These are phyloP conservation scores for Clarias fuscus DNA, from an alignment of 2,797 vertebrate species.

Conservation along the genomic window DNA sequence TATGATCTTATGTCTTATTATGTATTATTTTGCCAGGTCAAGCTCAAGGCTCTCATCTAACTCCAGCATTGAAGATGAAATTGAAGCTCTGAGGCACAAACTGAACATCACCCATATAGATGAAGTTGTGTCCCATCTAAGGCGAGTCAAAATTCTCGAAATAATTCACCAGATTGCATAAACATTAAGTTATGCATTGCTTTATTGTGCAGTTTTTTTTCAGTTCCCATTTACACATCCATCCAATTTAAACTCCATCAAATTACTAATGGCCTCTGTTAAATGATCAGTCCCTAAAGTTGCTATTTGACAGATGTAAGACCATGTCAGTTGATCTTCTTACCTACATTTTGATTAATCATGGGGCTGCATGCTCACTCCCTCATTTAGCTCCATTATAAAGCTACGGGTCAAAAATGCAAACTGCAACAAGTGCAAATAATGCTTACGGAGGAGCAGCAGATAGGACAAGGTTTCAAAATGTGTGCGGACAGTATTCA, in stretches of 20 bases:
- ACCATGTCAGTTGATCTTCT: neutral
- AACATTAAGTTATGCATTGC: neutral
- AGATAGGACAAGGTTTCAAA: neutral
- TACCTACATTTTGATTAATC: neutral
- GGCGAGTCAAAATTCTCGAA: slow-evolving; percentile 64
- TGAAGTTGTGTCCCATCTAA: slow-evolving; percentile 73
- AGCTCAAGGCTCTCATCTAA: slow-evolving; percentile 62
- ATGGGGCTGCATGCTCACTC: neutral
- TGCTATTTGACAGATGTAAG: neutral
- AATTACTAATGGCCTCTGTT: neutral
- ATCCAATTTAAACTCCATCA: neutral
- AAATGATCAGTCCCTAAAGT: neutral
- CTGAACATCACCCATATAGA: slow-evolving; percentile 77
- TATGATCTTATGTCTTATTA: neutral
- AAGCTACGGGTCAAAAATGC: neutral
- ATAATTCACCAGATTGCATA: neutral
- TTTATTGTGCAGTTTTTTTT: neutral
- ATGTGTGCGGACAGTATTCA: neutral
- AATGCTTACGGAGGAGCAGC: neutral
- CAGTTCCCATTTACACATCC: neutral
- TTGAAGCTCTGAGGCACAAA: slow-evolving; percentile 72
- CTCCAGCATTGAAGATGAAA: slow-evolving; percentile 65
- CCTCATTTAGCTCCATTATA: neutral
- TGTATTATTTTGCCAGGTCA: slow-evolving; percentile 54
- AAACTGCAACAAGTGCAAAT: neutral